These are phyloP conservation scores for Drosophila subquinaria DNA, from an alignment of 2,888 invertebrate genomes.

Conservation along the genomic window DNA sequence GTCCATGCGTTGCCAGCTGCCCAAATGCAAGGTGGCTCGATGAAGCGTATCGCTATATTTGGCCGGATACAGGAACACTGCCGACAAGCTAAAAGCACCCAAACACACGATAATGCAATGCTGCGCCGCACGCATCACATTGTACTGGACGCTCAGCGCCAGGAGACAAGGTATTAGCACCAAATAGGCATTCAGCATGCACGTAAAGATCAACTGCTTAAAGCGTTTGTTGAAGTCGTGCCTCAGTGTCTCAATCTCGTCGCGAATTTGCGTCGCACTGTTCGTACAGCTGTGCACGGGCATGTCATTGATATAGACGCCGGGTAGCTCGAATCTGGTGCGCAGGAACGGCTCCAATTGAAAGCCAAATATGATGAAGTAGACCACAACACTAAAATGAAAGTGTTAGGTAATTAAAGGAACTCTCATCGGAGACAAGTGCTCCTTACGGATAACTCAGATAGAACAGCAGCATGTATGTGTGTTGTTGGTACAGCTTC, in stretches of 20 bases:
- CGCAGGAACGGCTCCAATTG: constrained; percentile 92
- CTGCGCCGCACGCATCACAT: constrained; percentile 93
- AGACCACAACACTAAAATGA: constrained; percentile 89
- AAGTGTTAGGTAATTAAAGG: neutral
- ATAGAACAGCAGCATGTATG: constrained; percentile 92
- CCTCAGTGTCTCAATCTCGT: constrained; percentile 93
- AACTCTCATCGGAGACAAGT: neutral
- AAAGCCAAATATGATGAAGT: constrained; percentile 93
- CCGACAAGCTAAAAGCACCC: constrained; percentile 92
- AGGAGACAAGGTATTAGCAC: constrained; percentile 96
- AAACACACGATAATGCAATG: constrained; percentile 94
- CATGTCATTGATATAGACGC: constrained; percentile 86
- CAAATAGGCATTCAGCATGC: constrained; percentile 93
- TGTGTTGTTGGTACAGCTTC: constrained; percentile 91
- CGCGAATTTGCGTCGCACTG: constrained; percentile 90
- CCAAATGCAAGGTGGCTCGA: constrained; percentile 95
- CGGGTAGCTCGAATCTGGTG: constrained; percentile 84
- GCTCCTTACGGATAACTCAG: constrained; percentile 95
- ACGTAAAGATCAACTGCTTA: constrained; percentile 94
- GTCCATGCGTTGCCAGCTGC: constrained; percentile 86
- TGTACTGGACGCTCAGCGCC: constrained; percentile 93
- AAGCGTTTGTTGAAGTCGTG: constrained; percentile 95
- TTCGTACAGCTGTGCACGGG: constrained; percentile 92
- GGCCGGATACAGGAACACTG: constrained; percentile 89
- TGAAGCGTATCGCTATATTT: constrained; percentile 95